Evolutionary conservation across 2,113 vertebrate species (phyloP).

Genomic region (Nycticebus coucang): DNA sequence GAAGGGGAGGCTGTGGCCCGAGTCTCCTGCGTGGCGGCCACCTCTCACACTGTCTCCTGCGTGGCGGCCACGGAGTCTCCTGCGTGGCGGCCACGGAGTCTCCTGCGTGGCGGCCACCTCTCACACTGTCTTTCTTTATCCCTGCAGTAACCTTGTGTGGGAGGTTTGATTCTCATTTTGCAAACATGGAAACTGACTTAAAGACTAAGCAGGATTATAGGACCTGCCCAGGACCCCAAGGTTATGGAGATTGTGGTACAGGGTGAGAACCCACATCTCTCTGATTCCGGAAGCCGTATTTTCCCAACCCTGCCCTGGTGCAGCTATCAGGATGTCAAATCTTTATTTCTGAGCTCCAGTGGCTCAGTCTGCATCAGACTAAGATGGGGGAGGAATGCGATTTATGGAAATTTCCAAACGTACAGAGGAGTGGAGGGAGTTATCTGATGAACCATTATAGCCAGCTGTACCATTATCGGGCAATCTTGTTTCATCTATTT

Average conservation of each 20-base stretch:
- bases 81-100: too few relatives aligned
- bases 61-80: neutral
- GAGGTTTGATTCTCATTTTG: neutral
- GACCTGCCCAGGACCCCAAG: neutral
- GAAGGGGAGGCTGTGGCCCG: neutral
- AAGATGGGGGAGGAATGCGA: fast-evolving
- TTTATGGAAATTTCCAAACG: neutral
- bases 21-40: neutral
- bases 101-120: neutral
- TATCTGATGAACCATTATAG: fast-evolving
- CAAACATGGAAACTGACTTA: neutral
- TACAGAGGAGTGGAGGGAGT: neutral
- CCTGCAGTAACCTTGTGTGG: fast-evolving
- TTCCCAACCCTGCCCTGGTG: neutral
- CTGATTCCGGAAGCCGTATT: fast-evolving
- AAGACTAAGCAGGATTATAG: neutral
- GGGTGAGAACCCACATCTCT: fast-evolving
- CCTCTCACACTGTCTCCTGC: neutral
- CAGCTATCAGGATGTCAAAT: fast-evolving
- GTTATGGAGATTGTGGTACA: fast-evolving
- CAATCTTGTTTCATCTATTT: too few relatives aligned
- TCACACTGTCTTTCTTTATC: neutral
- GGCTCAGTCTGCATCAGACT: neutral
- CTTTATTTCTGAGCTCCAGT: neutral
- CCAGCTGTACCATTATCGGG: neutral